A percentile compares a stretch with the other conserved stretches of the same genome.
Conservation (phyloP, 2,797 vertebrate genomes). For the Acropternis orthonyx region DNA sequence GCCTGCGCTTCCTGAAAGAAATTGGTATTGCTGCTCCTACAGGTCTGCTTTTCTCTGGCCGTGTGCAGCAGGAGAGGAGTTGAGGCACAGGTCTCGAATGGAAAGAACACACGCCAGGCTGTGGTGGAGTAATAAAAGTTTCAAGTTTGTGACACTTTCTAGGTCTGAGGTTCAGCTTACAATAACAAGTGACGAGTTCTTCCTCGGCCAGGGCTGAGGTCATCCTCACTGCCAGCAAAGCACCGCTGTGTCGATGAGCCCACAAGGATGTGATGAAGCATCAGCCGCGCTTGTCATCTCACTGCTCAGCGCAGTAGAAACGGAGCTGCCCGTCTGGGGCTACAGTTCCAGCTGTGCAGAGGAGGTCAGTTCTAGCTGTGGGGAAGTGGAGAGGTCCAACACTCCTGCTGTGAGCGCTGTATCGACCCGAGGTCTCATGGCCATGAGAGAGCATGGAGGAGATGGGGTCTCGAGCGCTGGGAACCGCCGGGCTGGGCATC, state of each 20-base stretch:
- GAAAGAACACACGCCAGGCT: not conserved
- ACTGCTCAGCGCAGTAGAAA: not conserved
- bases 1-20: not conserved
- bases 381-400: no score
- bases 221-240: not conserved
- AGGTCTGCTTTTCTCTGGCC: no score
- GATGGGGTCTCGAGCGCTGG: rapidly evolving
- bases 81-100: not conserved
- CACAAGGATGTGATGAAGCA: rapidly evolving
- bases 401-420: rapidly evolving
- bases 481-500: rapidly evolving
- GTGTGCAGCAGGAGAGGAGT: rapidly evolving
- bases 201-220: not conserved
- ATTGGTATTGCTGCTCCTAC: rapidly evolving
- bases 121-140: not conserved
- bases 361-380: no score
- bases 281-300: rapidly evolving
- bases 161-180: not conserved
- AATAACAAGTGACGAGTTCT: not conserved
- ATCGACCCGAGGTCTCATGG: rapidly evolving
- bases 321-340: no score
- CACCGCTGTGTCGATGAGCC: not conserved
- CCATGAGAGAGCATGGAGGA: rapidly evolving
- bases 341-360: not conserved
- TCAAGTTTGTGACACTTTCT: not conserved